A percentile compares a stretch with the other conserved stretches of the same genome.
These are phyloP conservation scores for Gymnothorax javanicus DNA, from an alignment of 2,797 vertebrate species.

Conservation along the genomic window DNA sequence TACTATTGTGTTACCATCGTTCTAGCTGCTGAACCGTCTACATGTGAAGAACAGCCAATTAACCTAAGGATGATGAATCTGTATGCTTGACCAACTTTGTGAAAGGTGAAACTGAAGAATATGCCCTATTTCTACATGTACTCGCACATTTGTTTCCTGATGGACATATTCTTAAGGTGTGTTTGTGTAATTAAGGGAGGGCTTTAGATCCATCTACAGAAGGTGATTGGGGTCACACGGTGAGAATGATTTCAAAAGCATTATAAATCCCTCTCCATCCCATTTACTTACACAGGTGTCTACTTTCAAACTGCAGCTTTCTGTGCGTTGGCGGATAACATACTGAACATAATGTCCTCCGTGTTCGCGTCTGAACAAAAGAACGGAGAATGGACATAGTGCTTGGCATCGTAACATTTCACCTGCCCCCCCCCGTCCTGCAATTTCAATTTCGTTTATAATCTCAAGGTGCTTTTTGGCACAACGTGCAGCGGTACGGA, in stretches of 20 bases:
- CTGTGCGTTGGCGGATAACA: background rate
- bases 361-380: background rate
- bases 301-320: background rate
- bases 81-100: background rate
- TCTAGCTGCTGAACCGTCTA: background rate
- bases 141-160: background rate
- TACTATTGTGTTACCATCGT: slow-evolving; percentile 16
- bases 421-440: background rate
- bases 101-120: background rate
- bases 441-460: background rate
- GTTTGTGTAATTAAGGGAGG: background rate
- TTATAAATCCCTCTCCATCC: background rate
- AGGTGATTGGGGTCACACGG: background rate
- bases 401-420: background rate
- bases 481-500: background rate
- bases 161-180: background rate
- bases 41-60: background rate
- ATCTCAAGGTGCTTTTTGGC: background rate
- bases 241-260: background rate
- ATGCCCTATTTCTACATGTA: background rate
- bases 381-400: background rate
- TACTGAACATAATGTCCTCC: background rate
- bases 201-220: background rate
- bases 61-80: background rate
- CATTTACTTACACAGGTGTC: background rate